phyloP scores from a whole-genome alignment of 23 tunicate genomes.

The Halocynthia roretzi region DNA sequence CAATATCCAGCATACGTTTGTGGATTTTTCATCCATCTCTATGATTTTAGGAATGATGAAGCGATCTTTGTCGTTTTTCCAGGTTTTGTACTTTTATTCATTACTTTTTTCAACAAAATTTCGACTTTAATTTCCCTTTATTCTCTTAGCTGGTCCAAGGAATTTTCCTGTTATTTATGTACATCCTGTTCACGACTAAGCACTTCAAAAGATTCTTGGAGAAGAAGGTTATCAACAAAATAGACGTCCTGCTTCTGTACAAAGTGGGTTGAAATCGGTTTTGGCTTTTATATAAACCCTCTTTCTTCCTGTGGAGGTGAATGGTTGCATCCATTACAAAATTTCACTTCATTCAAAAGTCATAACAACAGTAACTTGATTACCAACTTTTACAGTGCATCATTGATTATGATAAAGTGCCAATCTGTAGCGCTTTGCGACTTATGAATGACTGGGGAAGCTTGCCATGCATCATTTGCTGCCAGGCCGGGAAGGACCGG shows the following conservation, averaged over 20 bases:
- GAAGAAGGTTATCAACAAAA: not conserved
- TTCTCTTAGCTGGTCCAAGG: too few relatives aligned
- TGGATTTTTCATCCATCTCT: too few relatives aligned
- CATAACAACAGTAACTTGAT: too few relatives aligned
- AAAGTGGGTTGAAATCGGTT: not conserved
- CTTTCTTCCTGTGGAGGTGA: not conserved
- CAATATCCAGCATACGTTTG: too few relatives aligned
- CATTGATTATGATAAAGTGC: constrained; percentile 24
- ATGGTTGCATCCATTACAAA: not conserved
- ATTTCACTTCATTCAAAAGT: not conserved
- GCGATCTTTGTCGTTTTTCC: too few relatives aligned
- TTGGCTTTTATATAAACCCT: not conserved
- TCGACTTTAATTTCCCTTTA: too few relatives aligned
- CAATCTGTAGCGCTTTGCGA: constrained; percentile 18
- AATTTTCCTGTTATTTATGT: too few relatives aligned
- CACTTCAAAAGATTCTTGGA: constrained; percentile 1
- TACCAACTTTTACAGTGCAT: constrained; percentile 17
- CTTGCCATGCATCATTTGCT: constrained; percentile 37
- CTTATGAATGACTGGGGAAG: constrained; percentile 12
- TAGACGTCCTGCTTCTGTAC: not conserved
- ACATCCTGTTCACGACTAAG: too few relatives aligned
- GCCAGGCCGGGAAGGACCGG: constrained; percentile 65
- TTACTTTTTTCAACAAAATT: too few relatives aligned
- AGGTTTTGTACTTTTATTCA: too few relatives aligned
- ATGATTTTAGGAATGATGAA: too few relatives aligned